A percentile compares a stretch with the other conserved stretches of the same genome.
Conservation (phyloP, 2,888 invertebrate genomes). For the Acheta domesticus region DNA sequence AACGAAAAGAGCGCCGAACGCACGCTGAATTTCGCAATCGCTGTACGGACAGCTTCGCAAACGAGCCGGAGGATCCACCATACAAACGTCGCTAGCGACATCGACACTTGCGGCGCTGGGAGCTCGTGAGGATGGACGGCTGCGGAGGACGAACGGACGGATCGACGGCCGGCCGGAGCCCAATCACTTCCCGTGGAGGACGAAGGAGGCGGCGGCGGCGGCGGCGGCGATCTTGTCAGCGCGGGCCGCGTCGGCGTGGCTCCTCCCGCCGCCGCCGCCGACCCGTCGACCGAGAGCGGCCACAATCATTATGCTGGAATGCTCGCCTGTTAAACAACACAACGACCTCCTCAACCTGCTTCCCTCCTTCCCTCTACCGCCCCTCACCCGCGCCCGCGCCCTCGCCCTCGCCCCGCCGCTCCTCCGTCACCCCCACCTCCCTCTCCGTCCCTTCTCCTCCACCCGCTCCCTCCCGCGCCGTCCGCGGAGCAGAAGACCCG, state of each 20-base stretch:
- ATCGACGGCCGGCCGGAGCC: too few species aligned
- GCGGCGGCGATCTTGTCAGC: conserved; percentile 29
- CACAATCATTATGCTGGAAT: conserved; percentile 34
- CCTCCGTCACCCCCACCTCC: background rate
- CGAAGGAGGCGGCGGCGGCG: too few species aligned
- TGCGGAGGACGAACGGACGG: too few species aligned
- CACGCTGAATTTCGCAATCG: too few species aligned
- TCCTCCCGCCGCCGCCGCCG: background rate
- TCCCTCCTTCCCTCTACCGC: conserved; percentile 11
- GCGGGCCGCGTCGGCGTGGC: too few species aligned
- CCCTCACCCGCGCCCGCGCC: background rate
- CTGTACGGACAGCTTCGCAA: too few species aligned
- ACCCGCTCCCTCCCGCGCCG: background rate
- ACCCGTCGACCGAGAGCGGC: background rate
- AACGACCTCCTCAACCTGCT: conserved; percentile 23
- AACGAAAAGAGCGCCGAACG: too few species aligned
- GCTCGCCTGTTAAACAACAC: conserved; percentile 30
- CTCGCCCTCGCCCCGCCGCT: background rate
- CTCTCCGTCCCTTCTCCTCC: background rate
- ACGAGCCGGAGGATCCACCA: too few species aligned
- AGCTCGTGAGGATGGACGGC: too few species aligned
- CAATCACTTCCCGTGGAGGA: too few species aligned
- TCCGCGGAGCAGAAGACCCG: background rate
- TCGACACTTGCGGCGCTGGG: too few species aligned
- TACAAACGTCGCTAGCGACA: too few species aligned